Conservation (phyloP, 1,140 invertebrate species). For the Capitella teleta region DNA sequence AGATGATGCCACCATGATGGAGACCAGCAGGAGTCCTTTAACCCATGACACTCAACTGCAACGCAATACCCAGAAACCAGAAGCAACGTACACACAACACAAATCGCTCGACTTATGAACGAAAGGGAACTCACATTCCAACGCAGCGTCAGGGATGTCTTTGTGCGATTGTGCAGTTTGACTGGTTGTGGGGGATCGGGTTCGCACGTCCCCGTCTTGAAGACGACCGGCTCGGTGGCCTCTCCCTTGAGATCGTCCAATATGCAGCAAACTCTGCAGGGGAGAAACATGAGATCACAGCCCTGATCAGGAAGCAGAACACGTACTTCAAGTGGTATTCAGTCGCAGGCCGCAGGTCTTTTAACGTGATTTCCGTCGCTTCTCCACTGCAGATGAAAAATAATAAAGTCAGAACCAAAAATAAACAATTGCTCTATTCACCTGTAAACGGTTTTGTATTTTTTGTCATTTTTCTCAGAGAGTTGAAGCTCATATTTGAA, state of each 20-base stretch:
- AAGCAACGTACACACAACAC: too few species aligned
- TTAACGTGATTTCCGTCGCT: conserved; percentile 46
- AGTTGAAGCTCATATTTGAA: conserved; percentile 65
- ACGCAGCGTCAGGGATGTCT: conserved; percentile 39
- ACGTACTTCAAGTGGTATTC: conserved; percentile 61
- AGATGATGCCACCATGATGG: too few species aligned
- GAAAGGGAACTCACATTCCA: conserved; percentile 43
- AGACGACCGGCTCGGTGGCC: conserved; percentile 31
- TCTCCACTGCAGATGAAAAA: conserved; percentile 30
- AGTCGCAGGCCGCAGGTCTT: conserved; percentile 67
- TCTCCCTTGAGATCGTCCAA: conserved; percentile 38
- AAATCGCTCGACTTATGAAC: too few species aligned
- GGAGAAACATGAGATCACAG: conserved; percentile 12
- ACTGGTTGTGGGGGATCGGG: conserved; percentile 42
- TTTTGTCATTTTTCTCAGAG: conserved; percentile 62
- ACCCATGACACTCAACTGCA: too few species aligned
- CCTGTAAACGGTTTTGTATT: conserved; percentile 67
- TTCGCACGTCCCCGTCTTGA: conserved; percentile 40
- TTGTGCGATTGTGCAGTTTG: conserved; percentile 38
- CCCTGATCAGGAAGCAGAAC: neutral
- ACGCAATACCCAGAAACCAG: too few species aligned
- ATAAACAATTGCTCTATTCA: conserved; percentile 11
- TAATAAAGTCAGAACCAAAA: conserved; percentile 6
- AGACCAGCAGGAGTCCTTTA: too few species aligned
- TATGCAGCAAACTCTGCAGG: conserved; percentile 31